Percentiles rank a stretch among this genome's conserved stretches.
Evolutionary conservation across 1,140 invertebrate genomes (phyloP).

Genomic region (Diachasmimorpha longicaudata): DNA sequence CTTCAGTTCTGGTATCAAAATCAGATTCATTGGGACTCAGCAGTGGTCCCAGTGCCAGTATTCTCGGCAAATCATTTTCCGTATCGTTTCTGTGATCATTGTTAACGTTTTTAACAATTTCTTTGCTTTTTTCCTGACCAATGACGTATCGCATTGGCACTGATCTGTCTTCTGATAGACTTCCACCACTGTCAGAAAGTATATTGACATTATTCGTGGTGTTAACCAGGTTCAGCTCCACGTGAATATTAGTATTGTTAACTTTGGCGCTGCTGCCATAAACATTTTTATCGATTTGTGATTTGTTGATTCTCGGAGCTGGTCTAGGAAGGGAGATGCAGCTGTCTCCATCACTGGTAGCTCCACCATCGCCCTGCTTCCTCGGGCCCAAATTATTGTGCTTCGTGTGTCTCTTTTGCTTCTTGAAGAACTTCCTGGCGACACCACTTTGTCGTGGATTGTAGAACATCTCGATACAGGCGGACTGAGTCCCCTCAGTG

Average conservation of each 20-base stretch:
- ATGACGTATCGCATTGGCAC: constrained; percentile 52
- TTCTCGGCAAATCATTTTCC: constrained; percentile 47
- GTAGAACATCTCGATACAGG: constrained; percentile 83
- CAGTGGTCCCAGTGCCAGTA: constrained; percentile 34
- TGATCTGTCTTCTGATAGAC: constrained; percentile 57
- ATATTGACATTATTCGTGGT: constrained; percentile 70
- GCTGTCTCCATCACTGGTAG: constrained; percentile 63
- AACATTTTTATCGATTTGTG: constrained; percentile 69
- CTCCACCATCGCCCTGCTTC: constrained; percentile 69
- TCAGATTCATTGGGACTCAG: constrained; percentile 52
- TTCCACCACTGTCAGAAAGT: constrained; percentile 67
- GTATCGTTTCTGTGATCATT: constrained; percentile 44
- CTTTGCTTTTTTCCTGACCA: constrained; percentile 49
- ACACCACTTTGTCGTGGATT: constrained; percentile 92
- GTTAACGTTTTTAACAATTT: constrained; percentile 42
- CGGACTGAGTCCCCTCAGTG: constrained; percentile 64
- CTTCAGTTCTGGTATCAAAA: constrained; percentile 60
- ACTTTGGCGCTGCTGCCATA: constrained; percentile 74
- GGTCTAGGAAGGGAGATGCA: constrained; percentile 61
- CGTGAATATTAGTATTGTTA: constrained; percentile 79
- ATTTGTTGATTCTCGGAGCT: constrained; percentile 60
- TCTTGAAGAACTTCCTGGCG: constrained; percentile 90
- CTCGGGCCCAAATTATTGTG: constrained; percentile 76
- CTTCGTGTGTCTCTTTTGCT: constrained; percentile 76
- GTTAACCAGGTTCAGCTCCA: constrained; percentile 66